Conservation (phyloP, 2,113 vertebrate species). For the Pristiophorus japonicus region DNA sequence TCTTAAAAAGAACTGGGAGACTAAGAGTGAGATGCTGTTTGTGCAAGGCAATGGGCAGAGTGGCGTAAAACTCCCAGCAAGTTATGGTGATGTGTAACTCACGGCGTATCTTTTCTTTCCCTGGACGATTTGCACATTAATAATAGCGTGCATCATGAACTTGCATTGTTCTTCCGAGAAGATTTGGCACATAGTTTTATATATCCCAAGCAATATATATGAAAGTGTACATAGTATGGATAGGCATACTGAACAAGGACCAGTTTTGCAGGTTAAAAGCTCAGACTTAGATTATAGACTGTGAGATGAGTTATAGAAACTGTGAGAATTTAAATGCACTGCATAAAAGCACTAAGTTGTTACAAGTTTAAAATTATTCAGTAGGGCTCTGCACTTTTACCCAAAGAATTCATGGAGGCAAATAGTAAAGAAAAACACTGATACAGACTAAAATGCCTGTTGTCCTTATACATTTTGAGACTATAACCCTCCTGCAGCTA, state of each 20-base stretch:
- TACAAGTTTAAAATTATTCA: neutral
- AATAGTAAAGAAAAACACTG: neutral
- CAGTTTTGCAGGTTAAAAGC: neutral
- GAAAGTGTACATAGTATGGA: neutral
- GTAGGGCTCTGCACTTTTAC: neutral
- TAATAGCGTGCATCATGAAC: neutral
- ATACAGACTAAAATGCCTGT: neutral
- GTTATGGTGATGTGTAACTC: no score
- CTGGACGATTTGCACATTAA: neutral
- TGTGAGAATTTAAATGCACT: neutral
- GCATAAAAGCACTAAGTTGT: neutral
- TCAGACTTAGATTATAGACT: neutral
- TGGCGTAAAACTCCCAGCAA: no score
- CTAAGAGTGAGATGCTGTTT: neutral
- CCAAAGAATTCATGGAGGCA: no score
- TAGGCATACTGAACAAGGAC: neutral
- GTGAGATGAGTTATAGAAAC: neutral
- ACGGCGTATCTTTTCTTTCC: neutral
- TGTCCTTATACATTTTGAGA: neutral
- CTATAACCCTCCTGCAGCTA: neutral
- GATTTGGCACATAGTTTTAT: neutral
- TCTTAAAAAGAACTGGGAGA: neutral
- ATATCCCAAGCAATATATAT: neutral
- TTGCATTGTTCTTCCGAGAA: no score
- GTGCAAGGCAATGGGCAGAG: no score